Conservation (phyloP, 2,888 invertebrate species). For the Aphidoletes aphidimyza region DNA sequence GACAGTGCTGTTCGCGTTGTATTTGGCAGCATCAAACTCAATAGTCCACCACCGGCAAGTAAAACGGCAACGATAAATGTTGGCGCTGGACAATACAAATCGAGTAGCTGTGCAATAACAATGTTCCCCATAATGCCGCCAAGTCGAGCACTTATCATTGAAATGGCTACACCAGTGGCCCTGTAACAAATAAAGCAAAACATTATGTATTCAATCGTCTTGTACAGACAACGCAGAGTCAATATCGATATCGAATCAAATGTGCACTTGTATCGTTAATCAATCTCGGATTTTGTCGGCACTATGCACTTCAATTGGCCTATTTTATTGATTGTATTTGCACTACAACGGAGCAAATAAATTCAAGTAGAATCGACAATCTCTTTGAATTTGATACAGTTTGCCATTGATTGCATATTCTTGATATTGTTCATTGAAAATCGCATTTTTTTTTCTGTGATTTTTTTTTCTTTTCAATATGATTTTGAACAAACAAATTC, state of each 20-base stretch:
- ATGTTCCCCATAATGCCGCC: slow-evolving; percentile 83
- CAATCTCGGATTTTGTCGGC: background rate
- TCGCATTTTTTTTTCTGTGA: background rate
- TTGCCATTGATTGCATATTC: background rate
- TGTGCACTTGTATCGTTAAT: background rate
- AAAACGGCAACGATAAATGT: slow-evolving; percentile 90
- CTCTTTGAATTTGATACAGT: background rate
- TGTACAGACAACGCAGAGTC: no score
- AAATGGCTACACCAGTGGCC: slow-evolving; percentile 90
- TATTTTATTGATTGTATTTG: background rate
- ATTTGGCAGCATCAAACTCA: slow-evolving; percentile 89
- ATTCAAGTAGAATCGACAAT: background rate
- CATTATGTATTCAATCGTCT: no score
- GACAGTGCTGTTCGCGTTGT: slow-evolving; percentile 82
- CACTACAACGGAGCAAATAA: background rate
- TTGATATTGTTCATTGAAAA: slow-evolving; percentile 1
- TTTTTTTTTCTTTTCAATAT: background rate
- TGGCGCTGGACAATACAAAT: slow-evolving; percentile 90
- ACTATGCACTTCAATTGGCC: background rate
- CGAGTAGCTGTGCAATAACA: slow-evolving; percentile 87
- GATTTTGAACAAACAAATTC: background rate
- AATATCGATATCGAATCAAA: background rate
- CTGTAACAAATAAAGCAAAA: slow-evolving; percentile 66
- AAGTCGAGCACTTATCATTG: slow-evolving; percentile 88
- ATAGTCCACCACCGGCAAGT: slow-evolving; percentile 86